Evolutionary conservation across 2,797 vertebrate species (phyloP).

Genomic region (Rhinella marina): DNA sequence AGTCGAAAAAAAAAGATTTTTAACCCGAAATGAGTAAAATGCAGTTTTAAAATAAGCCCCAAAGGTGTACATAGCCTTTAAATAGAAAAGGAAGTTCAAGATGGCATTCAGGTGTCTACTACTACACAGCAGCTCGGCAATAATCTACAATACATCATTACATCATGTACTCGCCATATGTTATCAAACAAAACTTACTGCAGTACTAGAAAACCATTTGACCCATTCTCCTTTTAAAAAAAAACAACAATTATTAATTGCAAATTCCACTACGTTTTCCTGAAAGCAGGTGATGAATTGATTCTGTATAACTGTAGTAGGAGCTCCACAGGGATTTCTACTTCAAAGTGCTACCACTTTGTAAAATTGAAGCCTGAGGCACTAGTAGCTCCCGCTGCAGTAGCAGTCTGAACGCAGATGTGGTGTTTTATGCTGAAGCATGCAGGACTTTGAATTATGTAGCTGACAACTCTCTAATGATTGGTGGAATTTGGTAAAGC

Average conservation of each 20-base stretch:
- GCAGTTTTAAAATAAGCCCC: too few species aligned
- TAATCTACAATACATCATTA: background rate
- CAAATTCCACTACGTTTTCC: background rate
- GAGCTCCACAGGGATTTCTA: conserved; percentile 25
- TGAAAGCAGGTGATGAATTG: background rate
- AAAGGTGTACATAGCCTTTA: too few species aligned
- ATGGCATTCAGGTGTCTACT: too few species aligned
- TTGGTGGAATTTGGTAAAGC: background rate
- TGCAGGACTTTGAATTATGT: background rate
- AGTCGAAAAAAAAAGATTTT: too few species aligned
- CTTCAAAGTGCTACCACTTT: conserved; percentile 24
- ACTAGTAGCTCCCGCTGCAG: background rate
- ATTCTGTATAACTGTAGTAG: background rate
- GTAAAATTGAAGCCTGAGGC: conserved; percentile 25
- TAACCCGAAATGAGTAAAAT: too few species aligned
- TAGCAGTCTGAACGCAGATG: background rate
- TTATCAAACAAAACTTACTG: background rate
- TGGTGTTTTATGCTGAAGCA: background rate
- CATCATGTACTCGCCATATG: background rate
- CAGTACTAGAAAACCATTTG: background rate
- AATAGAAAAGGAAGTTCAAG: too few species aligned
- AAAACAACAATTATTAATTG: background rate
- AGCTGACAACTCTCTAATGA: background rate
- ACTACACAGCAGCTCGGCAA: background rate
- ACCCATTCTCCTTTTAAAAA: background rate